Base-by-base conservation (phyloP, 2,888 invertebrate genomes). In the Tachina fera region DNA sequence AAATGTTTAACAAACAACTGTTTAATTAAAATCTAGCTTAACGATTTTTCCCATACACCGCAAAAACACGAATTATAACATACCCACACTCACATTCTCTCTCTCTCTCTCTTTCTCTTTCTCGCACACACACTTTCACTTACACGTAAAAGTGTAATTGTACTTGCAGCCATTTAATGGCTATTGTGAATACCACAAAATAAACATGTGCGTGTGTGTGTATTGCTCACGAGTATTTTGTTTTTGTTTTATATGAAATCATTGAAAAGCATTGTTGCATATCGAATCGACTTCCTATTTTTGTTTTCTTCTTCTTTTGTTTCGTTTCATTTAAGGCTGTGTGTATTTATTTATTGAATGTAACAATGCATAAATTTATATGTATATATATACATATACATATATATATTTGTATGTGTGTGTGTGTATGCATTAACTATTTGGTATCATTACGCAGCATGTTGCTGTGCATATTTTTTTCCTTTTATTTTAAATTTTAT, bases 241-340 rank as follows among this genome's bases (percentile, higher is more conserved):
- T 67, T n/a, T 68, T 77, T 67, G 19, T 49, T 67, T 51, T 67
- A 31, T 67, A 43, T 51, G 6, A 53, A 81, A 53, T 68, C 68
- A 70, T 81, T 75, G 68, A 81, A 61, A 75, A 43, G 14, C 61
- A 75, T 61, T 81, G 75, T 75, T 68, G 81, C 81, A 56, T 70
- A 61, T 75, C 53, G 68, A 68, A 75, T 75, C 74, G 53, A 56
- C 31, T 72, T 72, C 56, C 65, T 56, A 19, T 16, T 63, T 53
- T 60, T 65, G 4, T 22, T 22, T 31, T 31, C 0, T 5, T 31
- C 6, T 31, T 31, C 0, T 5, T 31, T 31, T 31, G 10, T 74
- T 63, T 13, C 53, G 31, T 53, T 49, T 9, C 51, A 19, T 56
- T 56, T n/a, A 63, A 72, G 39, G 41, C 1, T 16, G 16, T 51